Conservation (phyloP, 2,797 vertebrate species). For the Acanthurus lineatus region DNA sequence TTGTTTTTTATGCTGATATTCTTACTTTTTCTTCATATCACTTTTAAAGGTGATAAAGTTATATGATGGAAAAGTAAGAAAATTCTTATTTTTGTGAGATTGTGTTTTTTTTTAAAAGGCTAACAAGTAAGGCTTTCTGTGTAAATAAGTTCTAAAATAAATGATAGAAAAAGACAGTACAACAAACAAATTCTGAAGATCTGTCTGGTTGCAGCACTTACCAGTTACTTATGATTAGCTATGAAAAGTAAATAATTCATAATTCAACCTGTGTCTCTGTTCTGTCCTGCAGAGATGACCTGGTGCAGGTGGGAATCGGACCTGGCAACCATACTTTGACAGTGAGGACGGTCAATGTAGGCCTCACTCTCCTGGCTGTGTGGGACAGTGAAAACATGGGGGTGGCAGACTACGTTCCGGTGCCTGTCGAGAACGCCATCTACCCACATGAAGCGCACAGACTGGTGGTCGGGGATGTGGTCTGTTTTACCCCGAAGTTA, state of each 20-base stretch:
- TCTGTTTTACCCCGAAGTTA: conserved; percentile 82
- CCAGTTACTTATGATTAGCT: not conserved
- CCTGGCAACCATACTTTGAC: conserved; percentile 89
- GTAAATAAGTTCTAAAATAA: not conserved
- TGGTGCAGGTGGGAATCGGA: conserved; percentile 91
- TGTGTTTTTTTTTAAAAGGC: too few species aligned
- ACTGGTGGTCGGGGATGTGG: conserved; percentile 90
- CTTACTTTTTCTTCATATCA: not conserved
- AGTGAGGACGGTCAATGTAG: conserved; percentile 89
- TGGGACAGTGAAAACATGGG: conserved; percentile 88
- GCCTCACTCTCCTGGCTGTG: conserved; percentile 89
- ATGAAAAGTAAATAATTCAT: not conserved
- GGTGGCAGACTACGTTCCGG: conserved; percentile 90
- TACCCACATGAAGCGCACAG: conserved; percentile 81
- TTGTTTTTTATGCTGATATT: not conserved
- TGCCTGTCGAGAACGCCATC: conserved; percentile 92
- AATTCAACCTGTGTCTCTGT: not conserved
- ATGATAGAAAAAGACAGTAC: not conserved
- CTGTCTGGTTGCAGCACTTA: not conserved
- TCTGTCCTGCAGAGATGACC: conserved; percentile 89
- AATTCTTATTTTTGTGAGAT: too few species aligned
- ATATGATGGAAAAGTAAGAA: too few species aligned
- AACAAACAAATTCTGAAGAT: not conserved
- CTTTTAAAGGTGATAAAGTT: too few species aligned
- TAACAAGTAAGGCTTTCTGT: too few species aligned